Evolutionary conservation across 2,113 vertebrate species (phyloP).

Genomic region (Notarius lentiginosus): DNA sequence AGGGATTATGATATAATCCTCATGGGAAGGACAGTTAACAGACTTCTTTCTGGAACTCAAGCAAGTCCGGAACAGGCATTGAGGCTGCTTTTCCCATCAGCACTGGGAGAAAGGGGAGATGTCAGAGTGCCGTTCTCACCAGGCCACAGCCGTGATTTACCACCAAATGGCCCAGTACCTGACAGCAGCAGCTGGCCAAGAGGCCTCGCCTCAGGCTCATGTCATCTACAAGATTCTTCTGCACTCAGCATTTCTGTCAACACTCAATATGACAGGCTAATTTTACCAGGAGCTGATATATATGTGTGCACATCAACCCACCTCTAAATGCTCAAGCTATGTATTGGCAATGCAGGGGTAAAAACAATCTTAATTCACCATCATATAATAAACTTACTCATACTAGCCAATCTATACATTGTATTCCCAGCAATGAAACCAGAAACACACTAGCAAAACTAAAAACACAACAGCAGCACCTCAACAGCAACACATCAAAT

Average conservation of each 20-base stretch:
- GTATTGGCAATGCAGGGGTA: neutral
- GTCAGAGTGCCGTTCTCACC: slow-evolving; percentile 45
- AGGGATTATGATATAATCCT: slow-evolving; percentile 55
- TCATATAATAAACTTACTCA: neutral
- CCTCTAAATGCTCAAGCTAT: slow-evolving; percentile 1
- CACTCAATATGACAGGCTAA: slow-evolving; percentile 76
- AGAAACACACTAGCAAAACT: neutral
- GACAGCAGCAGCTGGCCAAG: slow-evolving; percentile 73
- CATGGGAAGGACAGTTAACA: slow-evolving; percentile 49
- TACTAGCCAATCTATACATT: neutral
- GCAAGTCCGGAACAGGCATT: slow-evolving; percentile 19
- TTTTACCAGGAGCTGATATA: slow-evolving; percentile 65
- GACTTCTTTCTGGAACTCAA: slow-evolving; percentile 51
- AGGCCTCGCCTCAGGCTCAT: slow-evolving; percentile 65
- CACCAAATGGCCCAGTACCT: slow-evolving; percentile 54
- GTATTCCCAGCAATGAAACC: neutral
- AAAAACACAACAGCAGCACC: neutral
- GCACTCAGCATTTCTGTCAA: slow-evolving; percentile 76
- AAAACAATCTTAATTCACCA: neutral
- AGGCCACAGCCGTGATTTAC: slow-evolving; percentile 61
- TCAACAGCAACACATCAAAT: neutral
- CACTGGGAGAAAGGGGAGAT: slow-evolving; percentile 27
- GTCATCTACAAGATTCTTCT: slow-evolving; percentile 70
- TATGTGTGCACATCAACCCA: slow-evolving; percentile 22
- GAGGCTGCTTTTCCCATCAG: slow-evolving; percentile 64